These are phyloP conservation scores for Petrolisthes cinctipes DNA, from an alignment of 2,888 invertebrate genomes.

Conservation along the genomic window DNA sequence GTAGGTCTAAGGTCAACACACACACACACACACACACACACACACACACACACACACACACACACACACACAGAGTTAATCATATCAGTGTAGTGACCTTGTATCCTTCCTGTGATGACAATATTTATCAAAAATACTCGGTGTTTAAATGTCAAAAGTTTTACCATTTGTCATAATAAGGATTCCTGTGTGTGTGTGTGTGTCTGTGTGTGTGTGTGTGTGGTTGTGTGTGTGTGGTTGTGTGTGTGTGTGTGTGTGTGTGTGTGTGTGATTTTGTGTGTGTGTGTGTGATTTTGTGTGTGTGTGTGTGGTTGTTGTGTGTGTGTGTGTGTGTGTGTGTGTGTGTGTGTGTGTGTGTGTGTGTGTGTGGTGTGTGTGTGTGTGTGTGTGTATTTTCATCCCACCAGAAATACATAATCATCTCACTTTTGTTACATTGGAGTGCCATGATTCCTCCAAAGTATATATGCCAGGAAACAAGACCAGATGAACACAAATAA, in stretches of 20 bases:
- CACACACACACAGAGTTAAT: not conserved
- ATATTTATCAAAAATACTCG: too few species aligned
- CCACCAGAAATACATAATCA: too few species aligned
- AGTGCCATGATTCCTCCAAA: too few species aligned
- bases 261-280: not conserved
- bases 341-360: not conserved
- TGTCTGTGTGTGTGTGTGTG: not conserved
- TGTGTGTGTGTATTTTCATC: not conserved
- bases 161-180: not conserved
- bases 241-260: constrained; percentile 1
- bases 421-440: too few species aligned
- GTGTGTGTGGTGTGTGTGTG: not conserved
- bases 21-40: not conserved
- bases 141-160: not conserved
- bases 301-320: constrained; percentile 1
- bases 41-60: constrained; percentile 1
- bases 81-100: not conserved
- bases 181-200: not conserved
- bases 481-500: too few species aligned
- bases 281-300: not conserved
- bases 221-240: not conserved
- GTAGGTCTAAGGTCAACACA: not conserved
- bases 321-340: constrained; percentile 1
- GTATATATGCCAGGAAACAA: too few species aligned
- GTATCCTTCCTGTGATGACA: not conserved